Evolutionary conservation across 2,797 vertebrate genomes (phyloP).

Genomic region (Xiphophorus birchmanni): DNA sequence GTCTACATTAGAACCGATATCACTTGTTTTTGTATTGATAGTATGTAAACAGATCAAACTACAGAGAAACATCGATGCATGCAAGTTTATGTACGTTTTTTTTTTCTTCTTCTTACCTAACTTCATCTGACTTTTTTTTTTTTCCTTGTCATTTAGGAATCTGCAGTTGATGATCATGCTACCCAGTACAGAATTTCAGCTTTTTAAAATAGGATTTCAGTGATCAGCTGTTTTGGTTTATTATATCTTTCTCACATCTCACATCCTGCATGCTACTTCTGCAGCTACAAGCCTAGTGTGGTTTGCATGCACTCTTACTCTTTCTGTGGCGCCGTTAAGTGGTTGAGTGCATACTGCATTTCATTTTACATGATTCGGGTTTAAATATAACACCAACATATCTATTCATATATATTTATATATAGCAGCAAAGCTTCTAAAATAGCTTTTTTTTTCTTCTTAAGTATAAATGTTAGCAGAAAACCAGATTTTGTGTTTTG

Average conservation of each 20-base stretch:
- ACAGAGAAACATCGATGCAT: conserved; percentile 94
- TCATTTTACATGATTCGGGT: conserved; percentile 88
- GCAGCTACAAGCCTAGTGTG: conserved; percentile 69
- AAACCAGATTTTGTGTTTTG: conserved; percentile 89
- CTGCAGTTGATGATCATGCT: conserved; percentile 91
- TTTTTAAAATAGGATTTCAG: conserved; percentile 83
- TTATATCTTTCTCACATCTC: conserved; percentile 65
- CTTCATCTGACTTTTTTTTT: conserved; percentile 57
- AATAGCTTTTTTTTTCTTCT: conserved; percentile 92
- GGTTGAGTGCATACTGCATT: conserved; percentile 89
- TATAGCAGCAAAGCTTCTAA: conserved; percentile 98
- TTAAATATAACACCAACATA: conserved; percentile 92
- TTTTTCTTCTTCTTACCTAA: conserved; percentile 36
- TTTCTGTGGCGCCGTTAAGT: conserved; percentile 84
- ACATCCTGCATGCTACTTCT: conserved; percentile 92
- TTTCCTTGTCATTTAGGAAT: conserved; percentile 47
- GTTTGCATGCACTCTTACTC: conserved; percentile 87
- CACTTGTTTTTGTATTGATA: conserved; percentile 85
- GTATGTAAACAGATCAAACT: conserved; percentile 88
- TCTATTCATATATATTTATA: conserved; percentile 78
- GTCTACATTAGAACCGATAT: conserved; percentile 88
- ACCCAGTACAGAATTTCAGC: conserved; percentile 80
- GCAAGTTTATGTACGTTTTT: conserved; percentile 88
- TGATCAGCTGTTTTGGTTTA: conserved; percentile 78
- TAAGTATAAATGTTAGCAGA: conserved; percentile 89